Conservation (phyloP, 2,113 vertebrate species). For the Dryoscopus gambensis region DNA sequence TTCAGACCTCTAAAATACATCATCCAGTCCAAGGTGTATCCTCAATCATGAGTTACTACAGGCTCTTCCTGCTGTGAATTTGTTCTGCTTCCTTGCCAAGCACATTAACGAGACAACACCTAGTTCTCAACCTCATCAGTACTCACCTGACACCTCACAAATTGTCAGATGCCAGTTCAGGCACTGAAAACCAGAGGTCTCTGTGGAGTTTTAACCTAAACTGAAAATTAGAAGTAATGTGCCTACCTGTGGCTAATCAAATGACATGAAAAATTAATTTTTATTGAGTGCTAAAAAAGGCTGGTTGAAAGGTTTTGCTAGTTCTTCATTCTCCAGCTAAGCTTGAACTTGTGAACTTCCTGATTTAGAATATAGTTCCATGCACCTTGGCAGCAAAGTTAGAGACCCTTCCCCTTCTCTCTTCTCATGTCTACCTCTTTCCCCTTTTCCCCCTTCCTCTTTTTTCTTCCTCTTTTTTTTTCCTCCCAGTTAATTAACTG, state of each 20-base stretch:
- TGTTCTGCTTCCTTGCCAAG: constrained; percentile 2
- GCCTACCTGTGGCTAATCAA: constrained; percentile 26
- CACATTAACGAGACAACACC: constrained; percentile 24
- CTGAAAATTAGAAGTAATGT: constrained; percentile 29
- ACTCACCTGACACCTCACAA: constrained; percentile 45
- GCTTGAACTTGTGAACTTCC: background rate
- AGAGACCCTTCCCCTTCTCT: background rate
- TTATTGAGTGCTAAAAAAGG: constrained; percentile 40
- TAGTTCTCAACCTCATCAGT: constrained; percentile 23
- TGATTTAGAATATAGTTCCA: background rate
- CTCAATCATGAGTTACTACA: background rate
- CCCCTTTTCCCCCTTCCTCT: rapidly evolving
- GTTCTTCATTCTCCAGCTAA: background rate
- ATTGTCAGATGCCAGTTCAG: constrained; percentile 7
- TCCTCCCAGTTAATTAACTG: background rate
- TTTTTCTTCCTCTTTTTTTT: background rate
- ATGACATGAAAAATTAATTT: constrained; percentile 35
- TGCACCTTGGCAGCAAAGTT: background rate
- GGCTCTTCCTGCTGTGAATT: constrained; percentile 1
- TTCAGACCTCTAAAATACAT: background rate
- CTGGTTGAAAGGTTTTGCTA: constrained; percentile 17
- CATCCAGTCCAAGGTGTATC: background rate
- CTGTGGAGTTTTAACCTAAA: constrained; percentile 15
- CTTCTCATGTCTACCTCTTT: background rate
- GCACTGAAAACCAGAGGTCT: background rate